Percentiles rank a stretch among this genome's conserved stretches.
Conservation (phyloP, 2,113 vertebrate genomes). For the Datnioides undecimradiatus region DNA sequence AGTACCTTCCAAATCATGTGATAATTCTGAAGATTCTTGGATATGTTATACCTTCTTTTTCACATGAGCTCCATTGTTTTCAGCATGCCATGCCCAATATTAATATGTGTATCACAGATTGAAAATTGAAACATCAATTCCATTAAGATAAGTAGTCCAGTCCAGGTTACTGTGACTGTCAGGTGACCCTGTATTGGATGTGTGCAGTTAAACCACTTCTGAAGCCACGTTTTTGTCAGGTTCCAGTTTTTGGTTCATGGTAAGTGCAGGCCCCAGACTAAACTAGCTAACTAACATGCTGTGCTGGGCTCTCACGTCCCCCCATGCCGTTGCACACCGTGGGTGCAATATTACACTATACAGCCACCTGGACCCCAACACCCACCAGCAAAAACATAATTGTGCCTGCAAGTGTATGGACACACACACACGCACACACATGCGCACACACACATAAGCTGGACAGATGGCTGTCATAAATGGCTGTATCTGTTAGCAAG, state of each 20-base stretch:
- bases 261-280: slow-evolving; percentile 26
- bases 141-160: not conserved
- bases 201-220: not conserved
- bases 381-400: slow-evolving; percentile 62
- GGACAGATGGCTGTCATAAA: slow-evolving; percentile 80
- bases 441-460: slow-evolving; percentile 18
- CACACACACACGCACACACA: slow-evolving; percentile 41
- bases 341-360: slow-evolving; percentile 71
- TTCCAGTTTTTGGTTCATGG: slow-evolving; percentile 16
- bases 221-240: slow-evolving; percentile 9
- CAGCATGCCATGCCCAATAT: not conserved
- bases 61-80: not conserved
- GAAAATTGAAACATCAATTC: not conserved
- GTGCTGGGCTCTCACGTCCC: slow-evolving; percentile 54
- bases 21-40: not conserved
- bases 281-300: slow-evolving; percentile 68
- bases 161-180: not conserved
- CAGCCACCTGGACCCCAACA: slow-evolving; percentile 75
- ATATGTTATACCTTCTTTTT: not conserved
- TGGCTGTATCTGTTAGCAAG: slow-evolving; percentile 65
- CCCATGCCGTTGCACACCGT: slow-evolving; percentile 64
- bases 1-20: not conserved
- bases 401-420: slow-evolving; percentile 38
- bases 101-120: not conserved
- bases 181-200: not conserved